phyloP scores from a whole-genome alignment of 2,113 vertebrate species.

The Ageneiosus marmoratus region DNA sequence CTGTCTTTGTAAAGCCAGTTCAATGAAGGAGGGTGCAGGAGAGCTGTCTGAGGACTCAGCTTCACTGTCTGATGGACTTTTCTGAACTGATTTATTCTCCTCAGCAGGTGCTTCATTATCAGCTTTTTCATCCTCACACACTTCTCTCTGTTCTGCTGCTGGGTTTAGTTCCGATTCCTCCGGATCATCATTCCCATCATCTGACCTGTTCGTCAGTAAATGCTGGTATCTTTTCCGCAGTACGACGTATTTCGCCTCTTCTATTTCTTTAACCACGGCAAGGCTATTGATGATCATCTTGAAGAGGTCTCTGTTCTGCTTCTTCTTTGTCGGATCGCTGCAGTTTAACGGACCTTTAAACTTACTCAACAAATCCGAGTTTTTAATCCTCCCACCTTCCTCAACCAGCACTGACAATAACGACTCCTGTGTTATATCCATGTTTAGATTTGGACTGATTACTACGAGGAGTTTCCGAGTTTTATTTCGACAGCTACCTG shows the following conservation, averaged over 20 bases:
- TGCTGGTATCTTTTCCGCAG: constrained; percentile 69
- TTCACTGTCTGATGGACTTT: neutral
- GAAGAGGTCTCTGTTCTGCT: constrained; percentile 77
- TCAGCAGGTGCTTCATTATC: neutral
- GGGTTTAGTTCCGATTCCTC: neutral
- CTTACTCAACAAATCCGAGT: constrained; percentile 72
- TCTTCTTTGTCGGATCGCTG: constrained; percentile 68
- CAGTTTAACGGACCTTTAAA: constrained; percentile 76
- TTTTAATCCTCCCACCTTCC: constrained; percentile 74
- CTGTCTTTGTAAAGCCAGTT: constrained; percentile 58
- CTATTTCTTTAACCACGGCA: constrained; percentile 79
- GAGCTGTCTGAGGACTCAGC: neutral
- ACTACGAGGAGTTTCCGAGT: too few species aligned
- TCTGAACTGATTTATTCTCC: constrained; percentile 5
- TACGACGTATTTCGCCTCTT: constrained; percentile 77
- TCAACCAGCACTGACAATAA: constrained; percentile 74
- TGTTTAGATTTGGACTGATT: constrained; percentile 27
- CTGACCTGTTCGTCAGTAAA: constrained; percentile 47
- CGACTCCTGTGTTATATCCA: constrained; percentile 72
- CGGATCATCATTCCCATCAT: neutral
- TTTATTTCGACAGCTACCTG: constrained; percentile 1
- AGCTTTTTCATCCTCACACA: neutral
- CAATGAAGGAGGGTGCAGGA: constrained; percentile 21
- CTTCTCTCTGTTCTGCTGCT: neutral
- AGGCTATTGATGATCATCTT: constrained; percentile 81